Conservation (phyloP, 92 coral and sea anemone genomes). For the Epizoanthus scotinus region DNA sequence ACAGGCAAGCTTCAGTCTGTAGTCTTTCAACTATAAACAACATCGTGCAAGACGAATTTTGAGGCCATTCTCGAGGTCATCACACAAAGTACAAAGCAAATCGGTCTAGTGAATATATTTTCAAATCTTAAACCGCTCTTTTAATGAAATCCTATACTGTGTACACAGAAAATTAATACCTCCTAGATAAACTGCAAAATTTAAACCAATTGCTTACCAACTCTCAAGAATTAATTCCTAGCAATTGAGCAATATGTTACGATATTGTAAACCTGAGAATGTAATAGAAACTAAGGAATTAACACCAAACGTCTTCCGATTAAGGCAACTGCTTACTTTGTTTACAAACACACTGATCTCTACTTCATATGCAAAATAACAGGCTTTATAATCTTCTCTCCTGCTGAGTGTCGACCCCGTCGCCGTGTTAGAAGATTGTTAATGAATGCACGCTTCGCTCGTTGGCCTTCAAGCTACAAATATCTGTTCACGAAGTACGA, state of each 20-base stretch:
- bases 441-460: not conserved
- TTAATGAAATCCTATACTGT: not conserved
- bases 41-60: too few species aligned
- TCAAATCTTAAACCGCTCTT: not conserved
- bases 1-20: too few species aligned
- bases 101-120: not conserved
- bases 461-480: not conserved
- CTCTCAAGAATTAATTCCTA: not conserved
- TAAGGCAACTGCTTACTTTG: not conserved
- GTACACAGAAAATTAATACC: slow-evolving; percentile 4
- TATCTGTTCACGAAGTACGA: not conserved
- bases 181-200: not conserved
- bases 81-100: too few species aligned
- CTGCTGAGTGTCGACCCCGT: not conserved
- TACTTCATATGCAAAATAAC: not conserved
- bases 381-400: not conserved
- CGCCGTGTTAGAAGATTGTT: not conserved
- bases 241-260: slow-evolving; percentile 1
- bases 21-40: too few species aligned
- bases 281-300: not conserved
- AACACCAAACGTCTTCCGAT: not conserved
- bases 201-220: not conserved
- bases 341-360: not conserved
- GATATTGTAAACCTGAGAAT: not conserved
- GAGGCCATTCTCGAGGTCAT: too few species aligned